A percentile compares a stretch with the other conserved stretches of the same genome.
Conservation (phyloP, 2,797 vertebrate species). For the Hozukius guyotensis region DNA sequence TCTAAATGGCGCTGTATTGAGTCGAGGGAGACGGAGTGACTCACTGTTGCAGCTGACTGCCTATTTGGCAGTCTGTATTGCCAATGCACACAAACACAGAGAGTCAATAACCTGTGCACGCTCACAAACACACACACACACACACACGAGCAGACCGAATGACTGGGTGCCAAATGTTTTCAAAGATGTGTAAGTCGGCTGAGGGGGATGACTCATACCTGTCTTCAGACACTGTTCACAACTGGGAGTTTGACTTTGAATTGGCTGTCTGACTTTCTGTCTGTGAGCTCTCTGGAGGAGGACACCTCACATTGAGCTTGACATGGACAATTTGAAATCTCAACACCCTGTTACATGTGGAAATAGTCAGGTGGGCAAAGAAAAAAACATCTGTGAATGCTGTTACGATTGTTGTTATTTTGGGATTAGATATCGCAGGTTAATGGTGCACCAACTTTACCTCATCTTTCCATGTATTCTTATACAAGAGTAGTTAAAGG, state of each 20-base stretch:
- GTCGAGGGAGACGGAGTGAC: slow-evolving; percentile 49
- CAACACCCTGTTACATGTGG: background rate
- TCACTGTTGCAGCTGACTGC: slow-evolving; percentile 60
- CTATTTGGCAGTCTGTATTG: slow-evolving; percentile 46
- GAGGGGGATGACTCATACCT: slow-evolving; percentile 59
- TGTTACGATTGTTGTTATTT: background rate
- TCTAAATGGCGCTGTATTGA: slow-evolving; percentile 45
- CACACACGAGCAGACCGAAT: slow-evolving; percentile 5
- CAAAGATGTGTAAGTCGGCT: slow-evolving; percentile 15
- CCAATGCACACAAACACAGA: slow-evolving; percentile 25
- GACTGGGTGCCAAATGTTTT: slow-evolving; percentile 18
- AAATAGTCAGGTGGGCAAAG: background rate
- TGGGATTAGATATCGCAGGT: background rate
- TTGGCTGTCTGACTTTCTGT: slow-evolving; percentile 3
- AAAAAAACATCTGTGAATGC: background rate
- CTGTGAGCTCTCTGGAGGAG: slow-evolving; percentile 3
- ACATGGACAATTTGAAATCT: background rate
- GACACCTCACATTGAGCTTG: background rate
- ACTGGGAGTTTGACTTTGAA: slow-evolving; percentile 54
- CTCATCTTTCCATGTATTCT: background rate
- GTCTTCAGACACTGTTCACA: slow-evolving; percentile 40
- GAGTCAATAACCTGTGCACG: slow-evolving; percentile 30
- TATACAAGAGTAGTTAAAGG: background rate
- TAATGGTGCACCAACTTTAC: background rate
- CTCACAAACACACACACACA: slow-evolving; percentile 4